Base-by-base conservation (phyloP, 1,140 invertebrate genomes). In the Aphidius gifuensis region DNA sequence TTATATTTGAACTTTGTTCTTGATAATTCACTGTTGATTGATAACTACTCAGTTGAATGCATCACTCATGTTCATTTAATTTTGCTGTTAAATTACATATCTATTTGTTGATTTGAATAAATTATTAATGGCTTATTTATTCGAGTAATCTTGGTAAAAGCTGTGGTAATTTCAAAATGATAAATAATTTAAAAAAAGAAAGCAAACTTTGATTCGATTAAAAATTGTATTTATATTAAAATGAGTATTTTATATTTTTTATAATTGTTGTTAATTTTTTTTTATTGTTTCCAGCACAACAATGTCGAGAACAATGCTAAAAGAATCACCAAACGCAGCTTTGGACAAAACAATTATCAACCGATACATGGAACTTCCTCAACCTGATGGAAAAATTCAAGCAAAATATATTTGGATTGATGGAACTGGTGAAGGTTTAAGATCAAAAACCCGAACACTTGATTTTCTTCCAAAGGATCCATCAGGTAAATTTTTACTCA, bases 331-430 rank as follows among this genome's bases (percentile, higher is more conserved):
- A 4, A 90, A 89, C 69, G 85, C 90, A 66, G 84, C 84, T n/a
- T 82, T 88, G 42, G 88, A 93, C 68, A 94, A 94, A 74, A 84
- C 84, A 11, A 79, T 94, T 4, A 74, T 92, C 55, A 81, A 85
- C 11, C 84, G 86, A 57, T 96, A 92, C 74, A 79, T 93, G 70
- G 83, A 85, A 54, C 80, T 96, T 48, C 88, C 89, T 0, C 85
- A 92, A 62, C 91, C 92, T 0, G 88, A 89, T 1, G 85, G 92
- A 62, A 85, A 86, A 71, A 84, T 92, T 43, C 89, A 93, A 72
- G 91, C 89, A 2, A 94, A 91, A 65, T 98, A 98, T 80, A 86
- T 98, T 45, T 98, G 96, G 96, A 94, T 98, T 63, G 96, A 98
- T 77, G 96, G 96, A 5, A 92, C 91, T 2, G 93, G 93, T 2